Conservation (phyloP, 2,888 invertebrate genomes). For the Rotaria macrura region DNA sequence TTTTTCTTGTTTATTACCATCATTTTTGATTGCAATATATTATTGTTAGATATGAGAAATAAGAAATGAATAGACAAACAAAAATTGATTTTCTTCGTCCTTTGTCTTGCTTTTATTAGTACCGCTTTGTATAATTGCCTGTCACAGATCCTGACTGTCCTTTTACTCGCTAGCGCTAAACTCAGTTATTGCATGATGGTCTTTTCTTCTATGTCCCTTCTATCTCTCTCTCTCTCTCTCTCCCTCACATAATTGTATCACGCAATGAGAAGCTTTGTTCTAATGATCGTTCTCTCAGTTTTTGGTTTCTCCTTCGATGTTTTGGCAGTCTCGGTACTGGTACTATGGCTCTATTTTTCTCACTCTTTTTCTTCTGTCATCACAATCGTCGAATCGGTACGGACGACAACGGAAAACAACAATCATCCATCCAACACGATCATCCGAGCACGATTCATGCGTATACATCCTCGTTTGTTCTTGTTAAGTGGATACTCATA, state of each 20-base stretch:
- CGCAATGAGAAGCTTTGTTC: background rate
- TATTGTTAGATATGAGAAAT: background rate
- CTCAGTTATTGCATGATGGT: background rate
- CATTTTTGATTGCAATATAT: background rate
- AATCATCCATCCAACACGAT: background rate
- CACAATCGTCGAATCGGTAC: background rate
- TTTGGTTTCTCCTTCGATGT: background rate
- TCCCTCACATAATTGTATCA: background rate
- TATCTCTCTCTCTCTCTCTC: background rate
- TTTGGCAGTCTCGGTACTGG: background rate
- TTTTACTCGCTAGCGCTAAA: background rate
- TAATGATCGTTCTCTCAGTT: background rate
- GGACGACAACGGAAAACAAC: background rate
- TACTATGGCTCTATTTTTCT: background rate
- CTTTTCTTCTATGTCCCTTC: background rate
- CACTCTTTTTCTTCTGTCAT: background rate
- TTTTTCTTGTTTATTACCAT: background rate
- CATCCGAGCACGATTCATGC: background rate
- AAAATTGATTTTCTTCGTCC: background rate
- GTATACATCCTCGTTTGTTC: slow-evolving; percentile 8
- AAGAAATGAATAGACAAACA: background rate
- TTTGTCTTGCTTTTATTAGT: background rate
- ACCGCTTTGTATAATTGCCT: background rate
- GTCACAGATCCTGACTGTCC: background rate
- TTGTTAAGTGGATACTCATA: slow-evolving; percentile 12